Base-by-base conservation (phyloP, 2,888 invertebrate species). In the Tanypteryx hageni region DNA sequence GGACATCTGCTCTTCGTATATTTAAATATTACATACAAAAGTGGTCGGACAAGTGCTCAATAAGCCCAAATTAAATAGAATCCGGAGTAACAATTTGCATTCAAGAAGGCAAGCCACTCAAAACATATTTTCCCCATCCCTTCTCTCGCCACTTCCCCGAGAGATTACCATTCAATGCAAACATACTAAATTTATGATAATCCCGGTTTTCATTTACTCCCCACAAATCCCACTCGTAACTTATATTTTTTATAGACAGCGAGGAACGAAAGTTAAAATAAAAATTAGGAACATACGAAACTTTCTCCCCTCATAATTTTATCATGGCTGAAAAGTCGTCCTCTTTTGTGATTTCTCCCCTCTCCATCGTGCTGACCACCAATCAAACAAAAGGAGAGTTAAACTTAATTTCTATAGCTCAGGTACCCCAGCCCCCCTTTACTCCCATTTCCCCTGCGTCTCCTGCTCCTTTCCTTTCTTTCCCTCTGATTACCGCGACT, bases 361-460 rank as follows among this genome's bases (percentile, higher is more conserved):
- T n/a, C 22, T 68, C 22, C n/a, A 64, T 64, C 64, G 14, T 14
- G 22, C 18, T 22, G 68, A 13, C 68, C 68, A 8, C 68, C 10
- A 22, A 68, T 68, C n/a, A 68, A 68, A 68, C 68, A 68, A 68
- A n/a, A n/a, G n/a, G n/a, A 68, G 58, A 58, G 27, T 58, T 58
- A 85, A 85, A 59, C 85, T 85, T 85, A 58, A 85, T 85, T 85
- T 85, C 85, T 85, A 85, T 85, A 59, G 85, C 57, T 85, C 85
- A 82, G 44, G 31, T 82, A 27, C 31, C 44, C 44, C 31, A 82
- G 9, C 56, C 58, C 11, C 9, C 22, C 22, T 22, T 85, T 59
- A 14, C 84, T 85, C 11, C 27, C 83, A 83, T 83, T 56, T 16
- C 22, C 31, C 16, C 82, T 16, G 82, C 16, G 44, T 82, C 27